Percentiles rank a stretch among this genome's conserved stretches.
Conservation (phyloP, 2,888 invertebrate genomes). For the Blastobasis lacticolella region DNA sequence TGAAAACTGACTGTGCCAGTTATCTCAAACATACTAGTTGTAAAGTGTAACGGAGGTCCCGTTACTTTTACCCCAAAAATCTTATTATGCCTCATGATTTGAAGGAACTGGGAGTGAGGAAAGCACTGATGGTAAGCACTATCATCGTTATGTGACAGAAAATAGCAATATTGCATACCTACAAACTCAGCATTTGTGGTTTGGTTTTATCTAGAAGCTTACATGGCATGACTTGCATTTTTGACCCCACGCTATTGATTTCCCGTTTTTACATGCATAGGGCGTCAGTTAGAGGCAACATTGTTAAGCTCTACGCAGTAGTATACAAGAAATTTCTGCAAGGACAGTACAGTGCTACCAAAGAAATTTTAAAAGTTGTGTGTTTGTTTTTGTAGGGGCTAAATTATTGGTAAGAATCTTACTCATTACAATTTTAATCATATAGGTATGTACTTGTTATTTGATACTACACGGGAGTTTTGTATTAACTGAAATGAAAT, state of each 20-base stretch:
- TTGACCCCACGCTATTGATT: not conserved
- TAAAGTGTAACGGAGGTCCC: constrained; percentile 29
- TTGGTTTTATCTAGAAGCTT: constrained; percentile 5
- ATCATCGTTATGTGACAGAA: constrained; percentile 1
- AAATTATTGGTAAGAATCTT: no score
- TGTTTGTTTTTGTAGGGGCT: no score
- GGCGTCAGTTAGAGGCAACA: not conserved
- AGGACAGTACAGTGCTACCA: no score
- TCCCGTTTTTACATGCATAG: not conserved
- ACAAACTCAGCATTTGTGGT: not conserved
- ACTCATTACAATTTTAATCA: no score
- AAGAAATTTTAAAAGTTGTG: no score
- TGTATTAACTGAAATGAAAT: no score
- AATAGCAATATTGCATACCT: not conserved
- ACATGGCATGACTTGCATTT: constrained; percentile 18
- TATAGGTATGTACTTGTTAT: no score
- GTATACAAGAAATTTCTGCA: no score
- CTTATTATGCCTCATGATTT: constrained; percentile 68
- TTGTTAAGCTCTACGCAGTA: no score
- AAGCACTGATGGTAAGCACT: constrained; percentile 57
- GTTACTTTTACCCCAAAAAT: constrained; percentile 31
- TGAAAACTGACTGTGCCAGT: no score
- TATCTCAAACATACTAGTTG: not conserved
- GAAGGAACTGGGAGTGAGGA: constrained; percentile 60
- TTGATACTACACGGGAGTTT: no score